phyloP scores from a whole-genome alignment of 2,113 vertebrate genomes.

The Nesoenas mayeri region DNA sequence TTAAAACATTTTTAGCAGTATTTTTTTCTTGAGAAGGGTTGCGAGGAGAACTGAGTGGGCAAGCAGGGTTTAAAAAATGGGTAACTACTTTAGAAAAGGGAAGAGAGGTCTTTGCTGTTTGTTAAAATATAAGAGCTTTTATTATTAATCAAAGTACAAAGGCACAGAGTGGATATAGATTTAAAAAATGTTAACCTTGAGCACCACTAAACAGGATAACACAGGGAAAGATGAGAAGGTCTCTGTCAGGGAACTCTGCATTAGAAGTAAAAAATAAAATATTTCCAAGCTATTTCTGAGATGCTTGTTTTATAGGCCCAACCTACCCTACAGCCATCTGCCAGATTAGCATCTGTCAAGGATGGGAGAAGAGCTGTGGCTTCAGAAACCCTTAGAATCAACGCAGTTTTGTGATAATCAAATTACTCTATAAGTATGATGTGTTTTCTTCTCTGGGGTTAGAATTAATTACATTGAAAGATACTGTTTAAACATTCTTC shows the following conservation, averaged over 20 bases:
- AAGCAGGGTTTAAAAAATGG: neutral
- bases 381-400: neutral
- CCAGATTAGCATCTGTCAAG: neutral
- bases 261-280: neutral
- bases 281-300: neutral
- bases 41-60: neutral
- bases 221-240: neutral
- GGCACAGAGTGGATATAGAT: neutral
- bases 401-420: neutral
- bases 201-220: neutral
- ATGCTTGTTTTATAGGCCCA: neutral
- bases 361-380: neutral
- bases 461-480: neutral
- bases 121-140: neutral
- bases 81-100: neutral
- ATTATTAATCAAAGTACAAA: neutral
- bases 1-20: fast-evolving
- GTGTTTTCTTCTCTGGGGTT: neutral
- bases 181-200: neutral
- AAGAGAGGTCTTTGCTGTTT: neutral
- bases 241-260: neutral
- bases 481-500: neutral
- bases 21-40: neutral
- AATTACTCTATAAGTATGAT: neutral
- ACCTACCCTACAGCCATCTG: neutral